Percentiles rank a stretch among this genome's conserved stretches.
These are phyloP conservation scores for Calidris pygmaea DNA, from an alignment of 2,113 vertebrate genomes.

Conservation along the genomic window DNA sequence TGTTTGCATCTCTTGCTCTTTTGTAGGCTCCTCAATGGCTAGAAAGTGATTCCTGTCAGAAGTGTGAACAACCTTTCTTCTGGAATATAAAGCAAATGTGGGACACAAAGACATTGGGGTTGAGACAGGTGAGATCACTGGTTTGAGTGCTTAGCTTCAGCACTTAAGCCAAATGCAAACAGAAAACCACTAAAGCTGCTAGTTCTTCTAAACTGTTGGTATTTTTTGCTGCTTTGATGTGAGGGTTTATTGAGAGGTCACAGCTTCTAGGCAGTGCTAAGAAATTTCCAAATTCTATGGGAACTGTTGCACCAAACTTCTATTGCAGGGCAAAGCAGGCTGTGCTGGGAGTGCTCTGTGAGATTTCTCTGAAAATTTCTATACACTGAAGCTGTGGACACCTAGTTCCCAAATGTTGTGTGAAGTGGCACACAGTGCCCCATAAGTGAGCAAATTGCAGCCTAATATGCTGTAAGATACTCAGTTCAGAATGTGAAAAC, in stretches of 20 bases:
- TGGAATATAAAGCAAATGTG: constrained; percentile 99
- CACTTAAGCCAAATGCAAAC: background rate
- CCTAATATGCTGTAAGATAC: background rate
- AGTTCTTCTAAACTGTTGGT: background rate
- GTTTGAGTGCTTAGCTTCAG: background rate
- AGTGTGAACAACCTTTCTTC: constrained; percentile 96
- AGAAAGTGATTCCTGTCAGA: constrained; percentile 97
- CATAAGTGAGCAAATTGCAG: background rate
- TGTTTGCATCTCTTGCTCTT: background rate
- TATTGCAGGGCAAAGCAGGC: background rate
- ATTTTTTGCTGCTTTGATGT: constrained; percentile 26
- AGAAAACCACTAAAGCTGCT: background rate
- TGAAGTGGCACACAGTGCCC: background rate
- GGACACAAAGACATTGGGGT: constrained; percentile 92
- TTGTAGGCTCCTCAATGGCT: constrained; percentile 94
- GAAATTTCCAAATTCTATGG: background rate
- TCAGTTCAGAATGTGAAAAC: background rate
- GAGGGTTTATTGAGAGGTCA: background rate
- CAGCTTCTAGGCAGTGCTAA: background rate
- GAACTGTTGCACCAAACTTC: background rate
- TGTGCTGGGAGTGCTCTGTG: background rate
- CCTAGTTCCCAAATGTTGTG: background rate
- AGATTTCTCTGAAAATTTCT: background rate
- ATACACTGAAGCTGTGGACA: background rate
- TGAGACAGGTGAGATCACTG: constrained; percentile 86